These are phyloP conservation scores for Hippocampus zosterae DNA, from an alignment of 2,113 vertebrate genomes.

Conservation along the genomic window DNA sequence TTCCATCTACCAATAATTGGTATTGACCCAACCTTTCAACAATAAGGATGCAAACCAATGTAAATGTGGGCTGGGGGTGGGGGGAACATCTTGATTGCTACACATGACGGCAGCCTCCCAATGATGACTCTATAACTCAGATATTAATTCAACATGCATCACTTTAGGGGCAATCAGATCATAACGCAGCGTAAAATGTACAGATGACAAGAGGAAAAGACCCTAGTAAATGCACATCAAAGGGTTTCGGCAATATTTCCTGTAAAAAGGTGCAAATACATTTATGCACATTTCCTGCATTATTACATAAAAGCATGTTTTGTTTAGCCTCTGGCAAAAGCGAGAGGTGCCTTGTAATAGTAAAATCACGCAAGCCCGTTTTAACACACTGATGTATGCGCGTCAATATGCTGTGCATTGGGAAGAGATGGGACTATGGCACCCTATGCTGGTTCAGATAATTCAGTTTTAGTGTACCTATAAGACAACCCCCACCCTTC, in stretches of 20 bases:
- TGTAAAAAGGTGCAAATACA: conserved; percentile 46
- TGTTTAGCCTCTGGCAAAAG: conserved; percentile 43
- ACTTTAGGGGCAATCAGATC: conserved; percentile 44
- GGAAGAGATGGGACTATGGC: conserved; percentile 51
- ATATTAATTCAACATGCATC: conserved; percentile 51
- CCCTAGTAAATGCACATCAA: conserved; percentile 37
- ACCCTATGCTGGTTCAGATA: conserved; percentile 56
- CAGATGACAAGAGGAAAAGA: conserved; percentile 28
- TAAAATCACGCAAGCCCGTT: conserved; percentile 16
- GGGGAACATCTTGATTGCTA: conserved; percentile 29
- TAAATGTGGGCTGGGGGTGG: conserved; percentile 18
- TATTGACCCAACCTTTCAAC: conserved; percentile 18
- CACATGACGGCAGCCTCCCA: conserved; percentile 35
- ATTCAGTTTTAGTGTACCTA: conserved; percentile 41
- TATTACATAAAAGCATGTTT: conserved; percentile 50
- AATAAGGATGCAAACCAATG: conserved; percentile 22
- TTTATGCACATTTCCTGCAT: conserved; percentile 48
- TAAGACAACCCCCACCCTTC: conserved; percentile 32
- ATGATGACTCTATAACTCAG: conserved; percentile 19
- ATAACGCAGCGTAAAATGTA: conserved; percentile 39
- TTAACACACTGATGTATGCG: conserved; percentile 28
- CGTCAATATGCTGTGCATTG: conserved; percentile 37
- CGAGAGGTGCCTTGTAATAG: conserved; percentile 9
- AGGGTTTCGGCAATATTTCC: conserved; percentile 38
- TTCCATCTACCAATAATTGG: conserved; percentile 29